Conservation (phyloP, 1,140 invertebrate genomes). For the Cydia amplana region DNA sequence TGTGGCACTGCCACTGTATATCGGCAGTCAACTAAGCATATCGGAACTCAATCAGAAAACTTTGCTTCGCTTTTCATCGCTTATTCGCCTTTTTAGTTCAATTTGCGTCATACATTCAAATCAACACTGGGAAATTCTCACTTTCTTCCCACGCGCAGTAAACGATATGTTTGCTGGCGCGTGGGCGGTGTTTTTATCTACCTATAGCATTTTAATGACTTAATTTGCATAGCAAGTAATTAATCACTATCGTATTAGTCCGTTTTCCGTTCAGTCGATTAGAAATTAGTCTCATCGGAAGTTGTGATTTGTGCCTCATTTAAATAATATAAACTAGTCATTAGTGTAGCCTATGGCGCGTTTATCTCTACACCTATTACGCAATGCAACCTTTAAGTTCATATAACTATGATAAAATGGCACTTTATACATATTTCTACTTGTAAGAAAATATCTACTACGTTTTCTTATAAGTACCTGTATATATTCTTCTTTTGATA, state of each 20-base stretch:
- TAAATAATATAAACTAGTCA: not conserved
- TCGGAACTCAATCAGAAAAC: constrained; percentile 7
- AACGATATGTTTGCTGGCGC: not conserved
- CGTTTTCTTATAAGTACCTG: no score
- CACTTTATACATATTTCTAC: no score
- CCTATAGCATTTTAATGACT: constrained; percentile 41
- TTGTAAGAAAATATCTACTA: no score
- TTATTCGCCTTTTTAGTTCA: not conserved
- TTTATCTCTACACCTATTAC: not conserved
- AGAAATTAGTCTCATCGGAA: constrained; percentile 16
- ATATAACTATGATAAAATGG: no score
- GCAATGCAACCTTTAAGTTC: not conserved
- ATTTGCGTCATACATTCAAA: not conserved
- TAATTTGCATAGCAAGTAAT: constrained; percentile 49
- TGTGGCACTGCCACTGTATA: constrained; percentile 31
- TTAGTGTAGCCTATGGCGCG: not conserved
- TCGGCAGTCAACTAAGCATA: constrained; percentile 11
- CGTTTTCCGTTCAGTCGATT: not conserved
- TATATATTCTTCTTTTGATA: no score
- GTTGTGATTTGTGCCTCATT: constrained; percentile 23
- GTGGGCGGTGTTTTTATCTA: constrained; percentile 34
- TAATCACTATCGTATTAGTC: constrained; percentile 39
- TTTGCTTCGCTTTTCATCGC: not conserved
- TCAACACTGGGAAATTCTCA: not conserved
- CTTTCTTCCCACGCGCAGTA: constrained; percentile 7